Percentiles rank a stretch among this genome's conserved stretches.
These are phyloP conservation scores for Pterophyllum scalare DNA, from an alignment of 2,113 vertebrate species.

Conservation along the genomic window DNA sequence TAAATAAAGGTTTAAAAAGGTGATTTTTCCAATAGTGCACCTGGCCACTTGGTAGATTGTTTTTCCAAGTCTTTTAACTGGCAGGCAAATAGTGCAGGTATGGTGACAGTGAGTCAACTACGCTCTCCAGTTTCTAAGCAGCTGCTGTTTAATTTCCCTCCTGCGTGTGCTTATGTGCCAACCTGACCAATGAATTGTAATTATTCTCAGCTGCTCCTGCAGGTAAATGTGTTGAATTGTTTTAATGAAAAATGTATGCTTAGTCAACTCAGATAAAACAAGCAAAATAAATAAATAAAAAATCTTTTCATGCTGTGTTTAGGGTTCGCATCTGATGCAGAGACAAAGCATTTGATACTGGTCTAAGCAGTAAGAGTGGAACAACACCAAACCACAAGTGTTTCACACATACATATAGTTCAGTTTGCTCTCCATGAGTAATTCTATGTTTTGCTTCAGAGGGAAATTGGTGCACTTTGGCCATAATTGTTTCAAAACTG, in stretches of 20 bases:
- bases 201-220: conserved; percentile 56
- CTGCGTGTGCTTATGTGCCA: conserved; percentile 16
- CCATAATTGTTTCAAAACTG: conserved; percentile 75
- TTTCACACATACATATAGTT: conserved; percentile 60
- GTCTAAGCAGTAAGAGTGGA: conserved; percentile 41
- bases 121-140: conserved; percentile 43
- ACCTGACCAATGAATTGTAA: conserved; percentile 44
- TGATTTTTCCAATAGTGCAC: not conserved
- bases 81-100: conserved; percentile 27
- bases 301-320: not conserved
- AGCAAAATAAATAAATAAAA: not conserved
- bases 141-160: conserved; percentile 63
- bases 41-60: not conserved
- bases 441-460: conserved; percentile 70
- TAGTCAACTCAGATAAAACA: not conserved
- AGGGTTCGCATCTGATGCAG: conserved; percentile 26
- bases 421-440: conserved; percentile 57
- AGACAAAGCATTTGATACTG: conserved; percentile 37
- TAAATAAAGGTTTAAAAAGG: not conserved
- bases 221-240: conserved; percentile 29
- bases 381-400: conserved; percentile 56
- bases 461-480: conserved; percentile 72
- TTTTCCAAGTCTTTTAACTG: conserved; percentile 19
- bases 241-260: conserved; percentile 13
- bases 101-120: conserved; percentile 47